These are phyloP conservation scores for Cephus nigrinus DNA, from an alignment of 2,888 invertebrate genomes.

Conservation along the genomic window DNA sequence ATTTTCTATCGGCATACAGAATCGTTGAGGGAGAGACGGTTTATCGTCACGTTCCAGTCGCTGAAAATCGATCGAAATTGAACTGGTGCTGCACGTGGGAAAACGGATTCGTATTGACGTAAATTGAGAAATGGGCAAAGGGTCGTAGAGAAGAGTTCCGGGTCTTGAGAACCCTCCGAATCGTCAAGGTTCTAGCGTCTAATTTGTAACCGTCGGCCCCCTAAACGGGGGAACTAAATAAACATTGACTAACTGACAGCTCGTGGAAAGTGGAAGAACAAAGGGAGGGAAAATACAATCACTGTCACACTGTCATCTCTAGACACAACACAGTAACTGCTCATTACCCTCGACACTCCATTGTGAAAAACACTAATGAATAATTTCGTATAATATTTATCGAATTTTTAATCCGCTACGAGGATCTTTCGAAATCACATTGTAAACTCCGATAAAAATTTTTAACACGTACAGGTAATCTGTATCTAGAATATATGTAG, in stretches of 20 bases:
- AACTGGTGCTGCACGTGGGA: conserved; percentile 18
- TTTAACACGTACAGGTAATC: not conserved
- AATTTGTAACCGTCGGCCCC: conserved; percentile 41
- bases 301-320: conserved; percentile 22
- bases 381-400: not conserved
- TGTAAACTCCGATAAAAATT: not conserved
- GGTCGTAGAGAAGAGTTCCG: conserved; percentile 16
- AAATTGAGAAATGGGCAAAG: conserved; percentile 9
- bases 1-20: not conserved
- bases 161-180: conserved; percentile 14
- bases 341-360: not conserved
- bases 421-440: not conserved
- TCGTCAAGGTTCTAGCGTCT: conserved; percentile 34
- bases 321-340: not conserved
- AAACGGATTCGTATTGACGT: conserved; percentile 14
- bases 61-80: conserved; percentile 7
- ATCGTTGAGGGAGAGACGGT: not conserved
- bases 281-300: conserved; percentile 39
- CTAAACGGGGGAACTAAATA: conserved; percentile 40
- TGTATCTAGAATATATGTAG: not conserved
- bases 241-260: conserved; percentile 47
- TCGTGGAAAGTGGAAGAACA: conserved; percentile 20
- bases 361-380: not conserved
- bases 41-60: not conserved
- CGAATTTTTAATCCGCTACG: not conserved